Base-by-base conservation (phyloP, 2,797 vertebrate genomes). In the Catharus ustulatus region DNA sequence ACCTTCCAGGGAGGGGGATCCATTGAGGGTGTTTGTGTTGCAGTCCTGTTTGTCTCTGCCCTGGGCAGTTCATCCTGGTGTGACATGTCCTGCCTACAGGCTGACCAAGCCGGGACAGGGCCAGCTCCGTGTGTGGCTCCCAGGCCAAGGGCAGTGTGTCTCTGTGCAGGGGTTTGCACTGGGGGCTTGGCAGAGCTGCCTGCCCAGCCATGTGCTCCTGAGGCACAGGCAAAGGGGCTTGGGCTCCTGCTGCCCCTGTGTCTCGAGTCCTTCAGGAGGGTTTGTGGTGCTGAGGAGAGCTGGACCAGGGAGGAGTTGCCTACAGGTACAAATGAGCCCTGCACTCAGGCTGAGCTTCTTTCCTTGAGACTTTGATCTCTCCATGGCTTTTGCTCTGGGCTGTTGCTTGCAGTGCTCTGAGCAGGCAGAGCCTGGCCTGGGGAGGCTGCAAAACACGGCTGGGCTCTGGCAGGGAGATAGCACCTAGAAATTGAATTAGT, bases 81-180 rank as follows among this genome's bases (percentile, higher is more conserved):
- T 87, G 67, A 43, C 36, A 2, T 6, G 23, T 69, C 26, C 67
- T 76, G 46, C 24, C 58, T 52, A 1, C n/a, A 61, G 63, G 40
- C 66, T 74, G 77, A 15, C 38, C 17, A 4, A 42, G 61, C 17
- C 69, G 0, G 0, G 42, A 9, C 13, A 9, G 1, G 40, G 30
- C 52, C 49, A 55, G 3, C 42, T 38, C 6, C 26, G 3, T 27
- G 16, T 63, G 21, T 15, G 71, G 11, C 66, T 49, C 17, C 22
- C 36, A 48, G 58, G 43, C 62, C 62, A 71, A 24, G 30, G 13
- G 19, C 22, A 10, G 27, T 15, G 45, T 49, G 67, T 36, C 57
- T 72, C 57, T 52, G 40, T 21, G 74, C 38, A 11, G 69, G 20
- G 20, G 40, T 43, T 45, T 57, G 32, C 3, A 1, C 8, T 9